Percentiles rank a stretch among this genome's conserved stretches.
Conservation (phyloP, 2,797 vertebrate genomes). For the Chrosomus eos region DNA sequence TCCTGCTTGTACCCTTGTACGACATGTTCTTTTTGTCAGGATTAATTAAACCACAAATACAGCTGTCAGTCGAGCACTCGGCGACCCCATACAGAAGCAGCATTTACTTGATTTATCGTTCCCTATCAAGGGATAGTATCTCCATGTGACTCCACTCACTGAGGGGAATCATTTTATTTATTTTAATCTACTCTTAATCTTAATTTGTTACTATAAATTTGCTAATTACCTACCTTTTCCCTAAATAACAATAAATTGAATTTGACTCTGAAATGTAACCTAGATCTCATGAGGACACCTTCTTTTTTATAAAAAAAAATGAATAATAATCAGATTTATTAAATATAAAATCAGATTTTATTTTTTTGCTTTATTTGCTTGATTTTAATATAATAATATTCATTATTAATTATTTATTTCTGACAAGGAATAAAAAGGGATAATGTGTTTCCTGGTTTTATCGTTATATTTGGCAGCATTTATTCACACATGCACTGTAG, state of each 20-base stretch:
- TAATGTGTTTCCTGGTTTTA: background rate
- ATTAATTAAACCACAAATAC: conserved; percentile 35
- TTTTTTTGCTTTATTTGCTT: background rate
- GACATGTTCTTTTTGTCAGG: conserved; percentile 59
- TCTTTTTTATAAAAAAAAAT: too few species aligned
- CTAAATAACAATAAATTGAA: background rate
- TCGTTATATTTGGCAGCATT: background rate
- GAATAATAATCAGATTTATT: too few species aligned
- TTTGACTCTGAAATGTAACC: background rate
- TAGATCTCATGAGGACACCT: background rate
- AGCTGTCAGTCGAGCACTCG: conserved; percentile 25
- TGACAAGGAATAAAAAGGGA: background rate
- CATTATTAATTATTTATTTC: background rate
- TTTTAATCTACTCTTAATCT: background rate
- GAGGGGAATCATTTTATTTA: background rate
- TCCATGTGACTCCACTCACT: background rate
- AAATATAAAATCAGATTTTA: background rate
- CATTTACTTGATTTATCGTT: conserved; percentile 1
- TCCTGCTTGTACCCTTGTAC: conserved; percentile 52
- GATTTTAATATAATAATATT: background rate
- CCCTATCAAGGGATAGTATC: background rate
- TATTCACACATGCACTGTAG: background rate
- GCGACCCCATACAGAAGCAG: conserved; percentile 6
- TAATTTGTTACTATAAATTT: background rate
- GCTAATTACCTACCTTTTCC: background rate